Conservation (phyloP, 2,888 invertebrate genomes). For the Nasonia oneida region DNA sequence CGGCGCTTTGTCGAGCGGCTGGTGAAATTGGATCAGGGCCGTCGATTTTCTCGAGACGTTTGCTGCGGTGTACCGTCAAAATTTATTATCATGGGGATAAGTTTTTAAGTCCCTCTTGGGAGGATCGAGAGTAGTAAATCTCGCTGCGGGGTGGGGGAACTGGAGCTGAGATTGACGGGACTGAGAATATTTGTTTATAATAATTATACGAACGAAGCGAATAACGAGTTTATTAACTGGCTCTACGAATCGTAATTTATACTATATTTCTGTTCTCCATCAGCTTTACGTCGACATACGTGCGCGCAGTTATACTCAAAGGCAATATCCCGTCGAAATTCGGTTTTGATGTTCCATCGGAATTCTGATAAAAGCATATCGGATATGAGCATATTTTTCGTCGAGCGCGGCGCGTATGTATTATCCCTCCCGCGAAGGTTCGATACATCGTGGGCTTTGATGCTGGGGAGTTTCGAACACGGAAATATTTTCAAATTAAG, state of each 20-base stretch:
- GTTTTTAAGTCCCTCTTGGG: slow-evolving; percentile 24
- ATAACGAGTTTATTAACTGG: too few species aligned
- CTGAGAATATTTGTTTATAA: neutral
- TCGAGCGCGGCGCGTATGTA: neutral
- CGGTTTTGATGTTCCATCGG: neutral
- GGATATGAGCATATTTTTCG: neutral
- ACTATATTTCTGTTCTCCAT: neutral
- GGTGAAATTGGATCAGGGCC: slow-evolving; percentile 4
- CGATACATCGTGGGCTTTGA: too few species aligned
- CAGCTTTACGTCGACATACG: neutral
- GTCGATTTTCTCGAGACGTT: neutral
- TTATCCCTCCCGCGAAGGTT: too few species aligned
- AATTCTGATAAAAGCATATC: neutral
- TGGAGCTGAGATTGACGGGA: slow-evolving; percentile 11
- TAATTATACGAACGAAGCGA: neutral
- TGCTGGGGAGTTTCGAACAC: too few species aligned
- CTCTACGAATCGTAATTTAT: slow-evolving; percentile 22
- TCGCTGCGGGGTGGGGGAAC: neutral
- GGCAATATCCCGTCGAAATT: neutral
- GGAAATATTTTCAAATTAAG: too few species aligned
- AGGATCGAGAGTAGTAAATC: slow-evolving; percentile 8
- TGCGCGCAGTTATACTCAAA: neutral
- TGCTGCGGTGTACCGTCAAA: neutral
- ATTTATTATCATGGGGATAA: slow-evolving; percentile 27
- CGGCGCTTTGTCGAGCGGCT: neutral